These are phyloP conservation scores for Anser brachyrhynchus DNA, from an alignment of 2,113 vertebrate genomes.

Conservation along the genomic window DNA sequence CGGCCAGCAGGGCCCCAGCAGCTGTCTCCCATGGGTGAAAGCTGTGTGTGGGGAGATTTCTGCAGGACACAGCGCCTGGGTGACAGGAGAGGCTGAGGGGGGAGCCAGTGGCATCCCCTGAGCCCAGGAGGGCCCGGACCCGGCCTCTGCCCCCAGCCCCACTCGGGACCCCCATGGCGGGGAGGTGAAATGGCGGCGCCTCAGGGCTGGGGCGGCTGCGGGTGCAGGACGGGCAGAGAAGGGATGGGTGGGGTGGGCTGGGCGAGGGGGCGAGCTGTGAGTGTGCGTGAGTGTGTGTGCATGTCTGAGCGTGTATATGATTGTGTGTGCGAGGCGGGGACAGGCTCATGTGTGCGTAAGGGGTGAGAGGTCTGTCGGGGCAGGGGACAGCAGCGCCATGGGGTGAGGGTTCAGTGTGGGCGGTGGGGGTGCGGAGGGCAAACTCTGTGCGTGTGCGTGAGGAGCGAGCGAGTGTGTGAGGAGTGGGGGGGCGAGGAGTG, in stretches of 20 bases:
- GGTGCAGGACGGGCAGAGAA: too few relatives aligned
- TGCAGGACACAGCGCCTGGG: neutral
- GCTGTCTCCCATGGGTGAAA: neutral
- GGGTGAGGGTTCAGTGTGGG: neutral
- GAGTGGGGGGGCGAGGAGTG: neutral
- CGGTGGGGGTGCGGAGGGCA: neutral
- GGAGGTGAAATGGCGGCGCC: neutral
- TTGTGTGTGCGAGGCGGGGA: neutral
- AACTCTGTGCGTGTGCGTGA: neutral
- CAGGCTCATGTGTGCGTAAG: neutral
- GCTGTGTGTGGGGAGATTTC: fast-evolving
- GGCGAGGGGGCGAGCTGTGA: too few relatives aligned
- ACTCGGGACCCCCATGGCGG: neutral
- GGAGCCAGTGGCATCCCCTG: neutral
- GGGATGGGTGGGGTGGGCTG: neutral
- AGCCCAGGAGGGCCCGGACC: too few relatives aligned
- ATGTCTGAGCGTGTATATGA: too few relatives aligned
- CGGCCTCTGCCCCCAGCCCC: neutral
- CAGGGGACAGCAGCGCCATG: neutral
- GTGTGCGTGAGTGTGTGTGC: too few relatives aligned
- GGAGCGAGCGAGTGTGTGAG: too few relatives aligned
- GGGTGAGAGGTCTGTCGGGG: too few relatives aligned
- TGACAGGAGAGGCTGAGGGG: neutral
- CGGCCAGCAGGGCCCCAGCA: neutral
- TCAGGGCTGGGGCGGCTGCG: neutral